These are phyloP conservation scores for Coreius guichenoti DNA, from an alignment of 2,797 vertebrate species.

Conservation along the genomic window DNA sequence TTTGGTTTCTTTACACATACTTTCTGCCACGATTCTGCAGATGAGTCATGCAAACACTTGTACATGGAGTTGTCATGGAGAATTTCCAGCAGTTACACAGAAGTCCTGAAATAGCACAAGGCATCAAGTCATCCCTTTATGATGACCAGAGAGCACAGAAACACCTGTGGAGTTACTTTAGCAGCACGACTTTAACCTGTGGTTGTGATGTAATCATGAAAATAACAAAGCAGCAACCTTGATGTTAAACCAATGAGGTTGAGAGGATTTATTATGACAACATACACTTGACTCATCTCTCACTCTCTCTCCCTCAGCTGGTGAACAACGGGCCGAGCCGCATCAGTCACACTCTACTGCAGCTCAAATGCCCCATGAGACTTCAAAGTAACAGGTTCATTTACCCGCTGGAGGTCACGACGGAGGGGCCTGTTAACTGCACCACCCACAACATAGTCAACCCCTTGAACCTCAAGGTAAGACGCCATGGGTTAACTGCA, in stretches of 20 bases:
- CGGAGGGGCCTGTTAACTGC: constrained; percentile 85
- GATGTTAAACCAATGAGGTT: neutral
- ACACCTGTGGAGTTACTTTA: constrained; percentile 39
- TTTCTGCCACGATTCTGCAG: constrained; percentile 33
- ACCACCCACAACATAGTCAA: constrained; percentile 79
- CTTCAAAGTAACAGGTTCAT: constrained; percentile 81
- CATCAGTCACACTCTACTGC: constrained; percentile 85
- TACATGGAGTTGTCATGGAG: constrained; percentile 39
- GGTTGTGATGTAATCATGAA: constrained; percentile 7
- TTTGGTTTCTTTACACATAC: constrained; percentile 36
- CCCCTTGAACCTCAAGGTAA: constrained; percentile 81
- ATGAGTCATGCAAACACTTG: constrained; percentile 53
- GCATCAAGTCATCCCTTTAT: constrained; percentile 13
- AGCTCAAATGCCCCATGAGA: constrained; percentile 85
- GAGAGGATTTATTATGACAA: neutral
- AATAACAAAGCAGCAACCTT: neutral
- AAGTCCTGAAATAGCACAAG: constrained; percentile 31
- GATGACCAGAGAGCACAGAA: constrained; percentile 5
- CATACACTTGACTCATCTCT: neutral
- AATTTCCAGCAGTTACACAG: neutral
- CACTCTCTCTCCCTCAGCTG: constrained; percentile 74
- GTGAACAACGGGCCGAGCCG: constrained; percentile 90
- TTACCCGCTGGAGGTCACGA: constrained; percentile 83
- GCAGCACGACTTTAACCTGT: neutral
- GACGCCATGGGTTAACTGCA: constrained; percentile 23